phyloP scores from a whole-genome alignment of 2,797 vertebrate species.

The Yasuhikotakia modesta region DNA sequence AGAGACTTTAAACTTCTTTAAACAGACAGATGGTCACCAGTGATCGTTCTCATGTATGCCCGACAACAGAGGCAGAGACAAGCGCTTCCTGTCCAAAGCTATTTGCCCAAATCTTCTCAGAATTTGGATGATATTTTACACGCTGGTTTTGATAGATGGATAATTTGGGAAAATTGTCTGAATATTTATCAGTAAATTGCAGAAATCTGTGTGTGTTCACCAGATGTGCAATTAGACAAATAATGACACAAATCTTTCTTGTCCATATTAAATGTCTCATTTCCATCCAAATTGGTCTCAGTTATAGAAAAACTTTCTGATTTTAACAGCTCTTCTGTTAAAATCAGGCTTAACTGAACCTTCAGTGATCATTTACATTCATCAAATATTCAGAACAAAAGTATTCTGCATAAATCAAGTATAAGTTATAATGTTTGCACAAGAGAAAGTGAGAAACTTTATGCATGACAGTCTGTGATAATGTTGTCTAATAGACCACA shows the following conservation, averaged over 20 bases:
- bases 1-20: constrained; percentile 37
- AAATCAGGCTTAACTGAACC: constrained; percentile 33
- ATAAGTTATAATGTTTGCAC: background rate
- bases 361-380: constrained; percentile 37
- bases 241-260: constrained; percentile 53
- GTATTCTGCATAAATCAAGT: constrained; percentile 32
- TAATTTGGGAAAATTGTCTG: constrained; percentile 57
- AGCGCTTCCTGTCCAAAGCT: constrained; percentile 29
- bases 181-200: constrained; percentile 61
- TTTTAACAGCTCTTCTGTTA: background rate
- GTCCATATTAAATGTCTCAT: constrained; percentile 26
- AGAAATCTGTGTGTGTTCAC: constrained; percentile 47
- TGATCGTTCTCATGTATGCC: constrained; percentile 27
- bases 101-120: constrained; percentile 50
- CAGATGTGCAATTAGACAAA: constrained; percentile 56
- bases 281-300: constrained; percentile 42
- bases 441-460: constrained; percentile 28
- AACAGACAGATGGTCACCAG: constrained; percentile 15
- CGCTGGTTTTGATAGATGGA: constrained; percentile 57
- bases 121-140: constrained; percentile 55
- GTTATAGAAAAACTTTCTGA: constrained; percentile 36
- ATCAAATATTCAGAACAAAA: constrained; percentile 7
- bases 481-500: constrained; percentile 36
- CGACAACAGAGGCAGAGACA: background rate
- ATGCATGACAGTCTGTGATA: constrained; percentile 13